A percentile compares a stretch with the other conserved stretches of the same genome.
Evolutionary conservation across 2,113 vertebrate genomes (phyloP).

Genomic region (Brachypteracias leptosomus): DNA sequence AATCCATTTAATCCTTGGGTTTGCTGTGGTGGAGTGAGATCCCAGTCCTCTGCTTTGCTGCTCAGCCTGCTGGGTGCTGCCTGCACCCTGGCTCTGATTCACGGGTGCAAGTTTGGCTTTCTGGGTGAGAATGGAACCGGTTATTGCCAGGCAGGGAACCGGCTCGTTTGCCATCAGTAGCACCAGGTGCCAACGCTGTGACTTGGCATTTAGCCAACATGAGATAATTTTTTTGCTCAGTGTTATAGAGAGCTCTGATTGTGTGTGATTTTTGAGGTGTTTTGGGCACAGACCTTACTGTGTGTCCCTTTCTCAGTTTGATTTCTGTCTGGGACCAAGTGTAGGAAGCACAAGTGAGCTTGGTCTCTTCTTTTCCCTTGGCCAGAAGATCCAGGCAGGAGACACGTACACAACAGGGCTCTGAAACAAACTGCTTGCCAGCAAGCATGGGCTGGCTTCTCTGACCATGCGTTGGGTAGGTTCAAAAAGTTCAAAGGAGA

Average conservation of each 20-base stretch:
- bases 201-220: neutral
- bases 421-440: neutral
- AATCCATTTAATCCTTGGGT: neutral
- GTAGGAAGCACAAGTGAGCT: neutral
- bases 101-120: neutral
- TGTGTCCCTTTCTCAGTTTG: neutral
- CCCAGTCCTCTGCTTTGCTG: neutral
- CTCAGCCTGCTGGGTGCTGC: neutral
- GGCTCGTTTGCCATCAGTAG: neutral
- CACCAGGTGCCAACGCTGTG: rapidly evolving
- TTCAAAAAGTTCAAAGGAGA: neutral
- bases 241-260: neutral
- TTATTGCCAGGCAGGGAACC: neutral
- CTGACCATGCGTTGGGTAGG: neutral
- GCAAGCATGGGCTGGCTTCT: neutral
- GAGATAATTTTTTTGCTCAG: neutral
- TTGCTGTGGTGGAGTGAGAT: neutral
- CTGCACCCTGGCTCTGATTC: neutral
- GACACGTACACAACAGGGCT: neutral
- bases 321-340: neutral
- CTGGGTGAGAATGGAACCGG: neutral
- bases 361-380: neutral
- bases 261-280: neutral
- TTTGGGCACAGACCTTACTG: neutral
- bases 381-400: neutral